Percentiles rank a stretch among this genome's conserved stretches.
These are phyloP conservation scores for Drosophila elegans DNA, from an alignment of 1,140 invertebrate genomes.

Conservation along the genomic window DNA sequence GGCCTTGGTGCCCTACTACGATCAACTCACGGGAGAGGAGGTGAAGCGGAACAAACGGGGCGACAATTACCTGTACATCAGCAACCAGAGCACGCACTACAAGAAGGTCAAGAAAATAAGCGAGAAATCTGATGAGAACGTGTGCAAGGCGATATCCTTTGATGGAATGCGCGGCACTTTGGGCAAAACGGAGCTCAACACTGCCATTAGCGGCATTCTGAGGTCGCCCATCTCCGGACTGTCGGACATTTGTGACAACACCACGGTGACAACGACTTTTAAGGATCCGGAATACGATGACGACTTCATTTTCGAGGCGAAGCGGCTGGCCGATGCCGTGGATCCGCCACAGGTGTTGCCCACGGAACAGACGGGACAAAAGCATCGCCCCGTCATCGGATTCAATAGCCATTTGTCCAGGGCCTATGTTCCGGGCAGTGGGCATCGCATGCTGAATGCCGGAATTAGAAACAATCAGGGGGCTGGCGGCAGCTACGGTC, in stretches of 20 bases:
- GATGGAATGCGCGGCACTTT: slow-evolving; percentile 91
- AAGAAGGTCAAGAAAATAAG: slow-evolving; percentile 90
- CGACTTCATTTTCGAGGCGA: slow-evolving; percentile 92
- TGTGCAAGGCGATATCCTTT: slow-evolving; percentile 85
- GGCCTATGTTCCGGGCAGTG: slow-evolving; percentile 38
- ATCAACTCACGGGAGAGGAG: slow-evolving; percentile 92
- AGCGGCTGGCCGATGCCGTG: slow-evolving; percentile 88
- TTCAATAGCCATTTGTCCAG: slow-evolving; percentile 33
- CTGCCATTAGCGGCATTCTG: slow-evolving; percentile 85
- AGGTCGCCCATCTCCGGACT: slow-evolving; percentile 90
- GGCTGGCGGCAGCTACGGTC: slow-evolving; percentile 17
- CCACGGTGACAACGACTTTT: slow-evolving; percentile 90
- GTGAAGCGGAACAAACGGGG: slow-evolving; percentile 89
- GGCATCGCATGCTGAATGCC: slow-evolving; percentile 43
- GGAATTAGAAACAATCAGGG: slow-evolving; percentile 33
- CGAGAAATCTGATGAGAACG: slow-evolving; percentile 85
- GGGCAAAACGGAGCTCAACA: slow-evolving; percentile 89
- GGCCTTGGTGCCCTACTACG: slow-evolving; percentile 93
- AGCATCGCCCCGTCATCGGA: slow-evolving; percentile 68
- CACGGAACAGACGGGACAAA: slow-evolving; percentile 85
- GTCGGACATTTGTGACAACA: slow-evolving; percentile 86
- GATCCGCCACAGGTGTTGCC: slow-evolving; percentile 92
- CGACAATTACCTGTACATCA: slow-evolving; percentile 92
- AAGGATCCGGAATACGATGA: slow-evolving; percentile 92
- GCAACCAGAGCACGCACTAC: slow-evolving; percentile 88